These are phyloP conservation scores for Leuciscus waleckii DNA, from an alignment of 2,797 vertebrate species.

Conservation along the genomic window DNA sequence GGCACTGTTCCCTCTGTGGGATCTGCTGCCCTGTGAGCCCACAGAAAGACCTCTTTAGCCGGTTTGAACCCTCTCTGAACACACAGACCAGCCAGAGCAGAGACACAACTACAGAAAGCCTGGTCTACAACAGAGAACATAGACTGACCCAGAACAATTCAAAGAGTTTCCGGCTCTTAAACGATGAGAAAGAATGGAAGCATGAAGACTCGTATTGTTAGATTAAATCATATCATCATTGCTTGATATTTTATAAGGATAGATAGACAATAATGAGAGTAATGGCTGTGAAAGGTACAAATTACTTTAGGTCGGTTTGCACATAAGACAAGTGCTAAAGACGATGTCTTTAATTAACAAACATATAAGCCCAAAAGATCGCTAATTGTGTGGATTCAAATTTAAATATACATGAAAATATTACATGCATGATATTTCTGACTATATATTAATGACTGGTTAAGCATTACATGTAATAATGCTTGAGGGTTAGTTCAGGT, in stretches of 20 bases:
- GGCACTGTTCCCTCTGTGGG: slow-evolving; percentile 75
- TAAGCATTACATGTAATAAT: neutral
- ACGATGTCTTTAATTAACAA: neutral
- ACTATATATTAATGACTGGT: neutral
- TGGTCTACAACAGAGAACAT: slow-evolving; percentile 8
- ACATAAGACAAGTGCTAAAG: neutral
- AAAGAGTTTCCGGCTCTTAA: neutral
- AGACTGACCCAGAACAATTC: slow-evolving; percentile 26
- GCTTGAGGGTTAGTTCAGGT: neutral
- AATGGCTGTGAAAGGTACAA: neutral
- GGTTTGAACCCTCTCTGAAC: slow-evolving; percentile 67
- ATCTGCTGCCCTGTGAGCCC: slow-evolving; percentile 75
- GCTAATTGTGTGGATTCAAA: neutral
- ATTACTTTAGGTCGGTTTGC: neutral
- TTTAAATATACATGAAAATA: neutral
- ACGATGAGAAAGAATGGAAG: neutral
- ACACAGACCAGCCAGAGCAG: slow-evolving; percentile 55
- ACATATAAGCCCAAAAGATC: neutral
- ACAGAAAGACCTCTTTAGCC: slow-evolving; percentile 75
- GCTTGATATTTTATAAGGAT: neutral
- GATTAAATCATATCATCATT: neutral
- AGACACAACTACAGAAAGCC: slow-evolving; percentile 40
- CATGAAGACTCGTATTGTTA: neutral
- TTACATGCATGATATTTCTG: neutral
- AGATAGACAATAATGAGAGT: neutral